Conservation (phyloP, 2,888 invertebrate genomes). For the Ectemnius continuus region DNA sequence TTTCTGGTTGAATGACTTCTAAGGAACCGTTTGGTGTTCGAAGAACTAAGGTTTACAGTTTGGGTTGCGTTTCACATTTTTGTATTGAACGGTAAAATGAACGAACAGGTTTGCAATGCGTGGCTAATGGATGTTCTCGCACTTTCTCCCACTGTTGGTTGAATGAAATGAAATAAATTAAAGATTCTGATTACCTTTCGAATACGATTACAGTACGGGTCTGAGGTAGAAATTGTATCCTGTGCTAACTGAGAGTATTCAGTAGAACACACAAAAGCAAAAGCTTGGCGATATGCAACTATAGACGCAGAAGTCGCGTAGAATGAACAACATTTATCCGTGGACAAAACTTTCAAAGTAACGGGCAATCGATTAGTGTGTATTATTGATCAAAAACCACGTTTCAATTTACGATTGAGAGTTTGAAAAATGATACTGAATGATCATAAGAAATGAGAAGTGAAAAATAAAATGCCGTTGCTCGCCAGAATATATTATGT, state of each 20-base stretch:
- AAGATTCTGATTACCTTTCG: not conserved
- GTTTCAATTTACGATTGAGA: constrained; percentile 22
- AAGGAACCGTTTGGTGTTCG: no score
- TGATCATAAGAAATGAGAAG: constrained; percentile 3
- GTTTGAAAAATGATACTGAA: constrained; percentile 7
- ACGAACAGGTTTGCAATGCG: no score
- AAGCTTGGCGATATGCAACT: not conserved
- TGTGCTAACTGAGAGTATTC: constrained; percentile 11
- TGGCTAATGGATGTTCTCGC: no score
- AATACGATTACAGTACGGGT: constrained; percentile 21
- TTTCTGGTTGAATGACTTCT: no score
- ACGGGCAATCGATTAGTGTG: constrained; percentile 12
- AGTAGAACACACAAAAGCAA: constrained; percentile 15
- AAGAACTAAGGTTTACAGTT: no score
- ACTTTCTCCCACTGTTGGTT: not conserved
- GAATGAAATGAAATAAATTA: constrained; percentile 20
- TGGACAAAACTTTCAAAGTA: not conserved
- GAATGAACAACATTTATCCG: not conserved
- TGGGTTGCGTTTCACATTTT: no score
- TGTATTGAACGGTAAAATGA: no score
- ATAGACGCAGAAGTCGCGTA: not conserved
- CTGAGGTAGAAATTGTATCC: constrained; percentile 23
- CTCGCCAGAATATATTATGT: constrained; percentile 10
- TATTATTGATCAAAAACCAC: constrained; percentile 19
- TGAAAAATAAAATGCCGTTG: constrained; percentile 27